Evolutionary conservation across 2,888 invertebrate genomes (phyloP).

Genomic region (Lucinisca nassula): DNA sequence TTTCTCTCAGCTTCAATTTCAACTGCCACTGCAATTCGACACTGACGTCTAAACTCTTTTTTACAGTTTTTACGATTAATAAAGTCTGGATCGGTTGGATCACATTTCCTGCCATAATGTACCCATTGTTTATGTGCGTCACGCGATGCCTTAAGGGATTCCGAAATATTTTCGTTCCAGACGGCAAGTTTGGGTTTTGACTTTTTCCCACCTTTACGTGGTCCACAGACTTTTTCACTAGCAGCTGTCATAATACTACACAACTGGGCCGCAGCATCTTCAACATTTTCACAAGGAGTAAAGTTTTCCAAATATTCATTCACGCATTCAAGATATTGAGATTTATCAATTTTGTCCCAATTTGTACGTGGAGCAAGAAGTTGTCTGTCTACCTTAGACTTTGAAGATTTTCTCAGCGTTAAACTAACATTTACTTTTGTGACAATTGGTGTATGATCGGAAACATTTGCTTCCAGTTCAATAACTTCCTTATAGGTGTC

Average conservation of each 20-base stretch:
- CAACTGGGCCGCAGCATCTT: background rate
- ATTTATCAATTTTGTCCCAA: slow-evolving; percentile 26
- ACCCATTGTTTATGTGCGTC: no score
- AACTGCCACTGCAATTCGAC: background rate
- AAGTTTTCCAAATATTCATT: background rate
- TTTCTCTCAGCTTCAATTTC: background rate
- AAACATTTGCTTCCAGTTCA: background rate
- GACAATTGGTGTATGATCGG: slow-evolving; percentile 11
- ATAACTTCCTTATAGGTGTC: background rate
- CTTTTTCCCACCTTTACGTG: background rate
- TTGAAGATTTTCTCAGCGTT: background rate
- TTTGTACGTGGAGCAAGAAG: no score
- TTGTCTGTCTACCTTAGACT: no score
- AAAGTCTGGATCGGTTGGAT: background rate
- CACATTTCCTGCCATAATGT: background rate
- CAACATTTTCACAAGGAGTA: background rate
- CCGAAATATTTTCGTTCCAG: slow-evolving; percentile 5
- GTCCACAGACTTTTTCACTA: background rate
- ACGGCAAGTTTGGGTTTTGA: slow-evolving; percentile 9
- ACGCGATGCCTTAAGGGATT: background rate
- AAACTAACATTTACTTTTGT: background rate
- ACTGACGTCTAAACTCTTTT: background rate
- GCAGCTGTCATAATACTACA: background rate
- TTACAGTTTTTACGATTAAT: background rate
- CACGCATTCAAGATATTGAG: background rate